phyloP scores from a whole-genome alignment of 2,888 invertebrate genomes.

The Anorthoa munda region DNA sequence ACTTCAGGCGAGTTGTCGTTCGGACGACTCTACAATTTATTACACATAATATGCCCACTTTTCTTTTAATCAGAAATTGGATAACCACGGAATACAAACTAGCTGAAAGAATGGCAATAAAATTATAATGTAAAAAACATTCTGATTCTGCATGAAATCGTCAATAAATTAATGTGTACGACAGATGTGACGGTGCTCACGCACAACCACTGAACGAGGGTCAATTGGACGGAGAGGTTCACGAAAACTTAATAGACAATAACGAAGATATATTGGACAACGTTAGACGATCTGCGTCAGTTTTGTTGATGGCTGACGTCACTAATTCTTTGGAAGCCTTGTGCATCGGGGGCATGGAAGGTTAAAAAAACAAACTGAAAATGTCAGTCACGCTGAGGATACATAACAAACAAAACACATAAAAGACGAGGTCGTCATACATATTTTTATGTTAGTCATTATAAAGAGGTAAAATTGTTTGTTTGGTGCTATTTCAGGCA shows the following conservation, averaged over 20 bases:
- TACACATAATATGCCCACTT: neutral
- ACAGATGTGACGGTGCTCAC: conserved; percentile 77
- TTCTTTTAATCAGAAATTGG: neutral
- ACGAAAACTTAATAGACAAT: conserved; percentile 84
- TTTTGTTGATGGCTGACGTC: conserved; percentile 76
- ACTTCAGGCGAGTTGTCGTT: too few species aligned
- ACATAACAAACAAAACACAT: conserved; percentile 36
- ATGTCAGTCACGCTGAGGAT: conserved; percentile 63
- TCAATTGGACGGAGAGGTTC: conserved; percentile 85
- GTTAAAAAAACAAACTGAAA: conserved; percentile 64
- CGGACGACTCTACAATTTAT: too few species aligned
- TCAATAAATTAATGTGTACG: conserved; percentile 60
- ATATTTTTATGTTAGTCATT: conserved; percentile 11
- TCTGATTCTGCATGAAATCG: conserved; percentile 43
- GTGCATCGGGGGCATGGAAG: conserved; percentile 62
- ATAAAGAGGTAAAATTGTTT: conserved; percentile 1
- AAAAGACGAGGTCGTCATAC: conserved; percentile 39
- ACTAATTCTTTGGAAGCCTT: conserved; percentile 70
- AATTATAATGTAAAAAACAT: conserved; percentile 26
- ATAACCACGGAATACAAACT: conserved; percentile 3
- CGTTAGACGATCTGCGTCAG: conserved; percentile 83
- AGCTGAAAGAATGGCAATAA: conserved; percentile 17
- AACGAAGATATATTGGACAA: conserved; percentile 83
- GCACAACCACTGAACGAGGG: conserved; percentile 79
- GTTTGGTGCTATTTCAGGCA: neutral